Conservation (phyloP, 2,113 vertebrate genomes). For the Pipa parva region DNA sequence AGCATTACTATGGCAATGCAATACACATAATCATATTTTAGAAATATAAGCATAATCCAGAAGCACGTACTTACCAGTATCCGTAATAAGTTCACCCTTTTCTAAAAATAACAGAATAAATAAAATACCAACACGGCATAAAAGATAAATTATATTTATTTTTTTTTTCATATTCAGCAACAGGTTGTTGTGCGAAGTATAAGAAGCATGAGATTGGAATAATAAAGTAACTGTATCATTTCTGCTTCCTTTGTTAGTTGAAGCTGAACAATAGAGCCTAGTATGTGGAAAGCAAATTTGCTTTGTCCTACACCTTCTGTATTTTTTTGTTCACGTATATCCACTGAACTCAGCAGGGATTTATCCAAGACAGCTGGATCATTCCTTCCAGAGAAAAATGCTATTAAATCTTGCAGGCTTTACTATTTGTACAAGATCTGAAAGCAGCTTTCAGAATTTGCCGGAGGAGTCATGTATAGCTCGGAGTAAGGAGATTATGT, state of each 20-base stretch:
- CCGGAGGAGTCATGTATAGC: slow-evolving; percentile 53
- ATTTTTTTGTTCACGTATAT: slow-evolving; percentile 59
- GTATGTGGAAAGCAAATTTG: slow-evolving; percentile 57
- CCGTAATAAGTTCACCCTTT: no score
- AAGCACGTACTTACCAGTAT: no score
- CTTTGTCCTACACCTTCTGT: slow-evolving; percentile 58
- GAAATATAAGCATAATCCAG: no score
- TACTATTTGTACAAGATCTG: slow-evolving; percentile 57
- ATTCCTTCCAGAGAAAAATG: slow-evolving; percentile 48
- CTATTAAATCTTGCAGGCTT: slow-evolving; percentile 52
- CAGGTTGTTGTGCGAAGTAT: slow-evolving; percentile 13
- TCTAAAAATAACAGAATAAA: background rate
- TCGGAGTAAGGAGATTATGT: slow-evolving; percentile 62
- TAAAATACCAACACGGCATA: background rate
- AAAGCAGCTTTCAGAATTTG: slow-evolving; percentile 62
- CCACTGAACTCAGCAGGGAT: slow-evolving; percentile 58
- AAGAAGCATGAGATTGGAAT: slow-evolving; percentile 15
- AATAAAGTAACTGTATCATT: slow-evolving; percentile 34
- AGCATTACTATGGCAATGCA: no score
- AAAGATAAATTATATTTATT: background rate
- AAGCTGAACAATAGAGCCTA: slow-evolving; percentile 50
- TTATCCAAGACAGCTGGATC: slow-evolving; percentile 56
- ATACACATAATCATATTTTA: no score
- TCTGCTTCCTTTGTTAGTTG: slow-evolving; percentile 43
- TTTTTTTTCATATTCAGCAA: slow-evolving; percentile 1